phyloP scores from a whole-genome alignment of 2,113 vertebrate genomes.

The Speoplatyrhinus poulsoni region DNA sequence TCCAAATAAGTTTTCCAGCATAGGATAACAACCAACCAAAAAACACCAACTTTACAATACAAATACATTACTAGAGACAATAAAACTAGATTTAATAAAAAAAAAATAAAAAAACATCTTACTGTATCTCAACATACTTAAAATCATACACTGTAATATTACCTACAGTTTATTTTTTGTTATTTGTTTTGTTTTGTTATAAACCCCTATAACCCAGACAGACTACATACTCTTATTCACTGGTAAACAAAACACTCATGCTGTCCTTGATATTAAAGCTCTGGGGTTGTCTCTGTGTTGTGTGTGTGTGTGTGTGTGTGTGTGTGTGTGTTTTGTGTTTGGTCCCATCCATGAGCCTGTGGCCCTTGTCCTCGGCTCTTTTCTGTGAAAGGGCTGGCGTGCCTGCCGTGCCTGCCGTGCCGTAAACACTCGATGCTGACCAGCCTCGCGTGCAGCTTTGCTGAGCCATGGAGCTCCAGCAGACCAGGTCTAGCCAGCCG shows the following conservation, averaged over 20 bases:
- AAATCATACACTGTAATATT: too few relatives aligned
- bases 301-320: constrained; percentile 19
- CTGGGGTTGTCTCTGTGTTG: constrained; percentile 19
- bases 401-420: constrained; percentile 26
- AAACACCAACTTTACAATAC: too few relatives aligned
- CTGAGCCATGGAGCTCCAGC: constrained; percentile 75
- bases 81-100: too few relatives aligned
- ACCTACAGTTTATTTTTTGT: not conserved
- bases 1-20: too few relatives aligned
- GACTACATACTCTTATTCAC: not conserved
- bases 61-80: too few relatives aligned
- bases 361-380: constrained; percentile 62
- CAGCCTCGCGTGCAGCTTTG: constrained; percentile 74
- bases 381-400: constrained; percentile 66
- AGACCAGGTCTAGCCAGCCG: constrained; percentile 30
- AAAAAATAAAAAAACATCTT: too few relatives aligned
- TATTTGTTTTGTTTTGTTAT: not conserved
- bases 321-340: constrained; percentile 43
- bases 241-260: constrained; percentile 9
- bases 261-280: constrained; percentile 41
- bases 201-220: not conserved
- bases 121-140: too few relatives aligned
- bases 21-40: too few relatives aligned
- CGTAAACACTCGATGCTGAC: constrained; percentile 69
- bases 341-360: constrained; percentile 44